Conservation (phyloP, 2,797 vertebrate species). For the Pseudochromis fuscus region DNA sequence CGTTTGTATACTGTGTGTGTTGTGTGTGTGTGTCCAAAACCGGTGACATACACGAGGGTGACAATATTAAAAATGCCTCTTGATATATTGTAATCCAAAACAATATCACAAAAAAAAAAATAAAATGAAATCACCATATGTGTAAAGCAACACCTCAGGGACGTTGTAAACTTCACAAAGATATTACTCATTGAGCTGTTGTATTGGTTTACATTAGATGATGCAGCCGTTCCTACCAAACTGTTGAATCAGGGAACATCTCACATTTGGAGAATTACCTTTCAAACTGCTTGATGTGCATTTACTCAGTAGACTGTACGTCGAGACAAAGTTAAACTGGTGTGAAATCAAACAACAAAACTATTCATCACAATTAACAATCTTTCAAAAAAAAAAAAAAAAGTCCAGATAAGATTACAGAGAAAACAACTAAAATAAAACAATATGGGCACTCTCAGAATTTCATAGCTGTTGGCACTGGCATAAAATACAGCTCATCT, state of each 20-base stretch:
- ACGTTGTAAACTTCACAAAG: constrained; percentile 24
- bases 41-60: neutral
- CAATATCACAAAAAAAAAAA: neutral
- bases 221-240: neutral
- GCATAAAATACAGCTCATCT: constrained; percentile 19
- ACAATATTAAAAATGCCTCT: constrained; percentile 20
- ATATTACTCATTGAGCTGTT: neutral
- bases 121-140: neutral
- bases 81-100: constrained; percentile 12
- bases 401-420: constrained; percentile 27
- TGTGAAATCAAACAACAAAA: constrained; percentile 9
- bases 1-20: constrained; percentile 5
- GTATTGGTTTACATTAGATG: constrained; percentile 12
- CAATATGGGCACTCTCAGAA: constrained; percentile 25
- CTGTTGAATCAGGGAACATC: neutral
- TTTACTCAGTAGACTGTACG: constrained; percentile 2
- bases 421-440: constrained; percentile 43
- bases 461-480: constrained; percentile 48
- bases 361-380: neutral
- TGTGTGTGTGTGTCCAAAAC: constrained; percentile 3
- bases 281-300: neutral
- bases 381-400: too few relatives aligned
- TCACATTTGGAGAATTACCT: constrained; percentile 4
- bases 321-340: neutral
- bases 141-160: constrained; percentile 15